A percentile compares a stretch with the other conserved stretches of the same genome.
Conservation (phyloP, 2,797 vertebrate genomes). For the Ataeniobius toweri region DNA sequence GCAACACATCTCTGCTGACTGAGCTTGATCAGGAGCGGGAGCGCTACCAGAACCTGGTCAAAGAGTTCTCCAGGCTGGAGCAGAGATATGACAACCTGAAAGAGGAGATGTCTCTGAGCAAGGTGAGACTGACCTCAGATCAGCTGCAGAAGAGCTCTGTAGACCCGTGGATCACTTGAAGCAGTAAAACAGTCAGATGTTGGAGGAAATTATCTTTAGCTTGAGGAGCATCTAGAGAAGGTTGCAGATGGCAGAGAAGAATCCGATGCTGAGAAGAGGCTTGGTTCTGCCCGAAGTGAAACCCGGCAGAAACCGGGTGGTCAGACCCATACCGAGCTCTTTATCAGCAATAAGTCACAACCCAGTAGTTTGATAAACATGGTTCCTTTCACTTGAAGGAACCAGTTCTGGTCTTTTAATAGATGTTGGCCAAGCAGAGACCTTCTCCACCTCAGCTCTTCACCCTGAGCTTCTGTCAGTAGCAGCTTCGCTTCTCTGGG, state of each 20-base stretch:
- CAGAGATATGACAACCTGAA: conserved; percentile 91
- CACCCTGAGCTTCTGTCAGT: no score
- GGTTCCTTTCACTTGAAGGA: no score
- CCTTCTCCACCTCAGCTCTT: not conserved
- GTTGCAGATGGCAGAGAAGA: not conserved
- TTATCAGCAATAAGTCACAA: not conserved
- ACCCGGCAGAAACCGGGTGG: not conserved
- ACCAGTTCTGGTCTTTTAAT: not conserved
- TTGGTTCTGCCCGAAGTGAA: not conserved
- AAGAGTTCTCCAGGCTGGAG: conserved; percentile 90
- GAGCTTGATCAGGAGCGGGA: conserved; percentile 89
- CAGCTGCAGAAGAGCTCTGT: not conserved
- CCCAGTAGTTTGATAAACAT: not conserved
- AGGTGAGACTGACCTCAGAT: conserved; percentile 53
- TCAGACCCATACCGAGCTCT: not conserved
- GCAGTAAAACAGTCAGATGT: no score
- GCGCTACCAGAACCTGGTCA: conserved; percentile 93
- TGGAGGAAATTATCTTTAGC: no score
- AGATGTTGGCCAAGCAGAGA: not conserved
- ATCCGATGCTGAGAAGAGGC: no score
- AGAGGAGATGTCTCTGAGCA: conserved; percentile 85
- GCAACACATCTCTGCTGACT: conserved; percentile 70
- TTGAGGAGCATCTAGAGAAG: no score
- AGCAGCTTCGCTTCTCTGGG: not conserved
- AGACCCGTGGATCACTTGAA: no score